Evolutionary conservation across 53 echinoderm and acorn worm species (phyloP), one percentile per base, ranked within the genome.

Genomic region (Arbacia lixula): DNA sequence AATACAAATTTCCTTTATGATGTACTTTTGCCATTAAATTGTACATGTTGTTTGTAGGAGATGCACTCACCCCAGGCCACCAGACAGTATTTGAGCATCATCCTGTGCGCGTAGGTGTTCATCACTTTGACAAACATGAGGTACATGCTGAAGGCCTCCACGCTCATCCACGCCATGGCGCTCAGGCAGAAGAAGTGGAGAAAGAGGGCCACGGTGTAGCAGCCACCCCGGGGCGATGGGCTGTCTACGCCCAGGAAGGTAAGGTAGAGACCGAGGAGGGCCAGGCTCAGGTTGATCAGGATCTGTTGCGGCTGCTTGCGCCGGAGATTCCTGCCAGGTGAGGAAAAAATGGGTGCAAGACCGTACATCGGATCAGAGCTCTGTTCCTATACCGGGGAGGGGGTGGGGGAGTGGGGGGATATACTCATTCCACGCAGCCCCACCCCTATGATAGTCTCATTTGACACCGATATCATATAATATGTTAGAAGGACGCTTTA

Each of bases 61-160:
- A n/a, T n/a, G n/a, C n/a, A 22, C 61, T 79, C 41, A 95, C 95
- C 95, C 95, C 95, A 95, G 25, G 68, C 95, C 37, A 56, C 36
- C 19, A 90, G 46, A 36, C 85, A 82, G 1, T 62, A 85, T 30
- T 88, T 90, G 28, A 87, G 26, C 66, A 90, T 40, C 41, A 93
- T 83, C 36, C 66, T 41, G 1, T 80, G 40, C 0, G 84, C 78
- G 60, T 90, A 72, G 28, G 85, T 66, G 49, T 90, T 79, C 51
- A 90, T 28, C 21, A 93, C 86, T 34, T 27, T 39, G 21, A 93
- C 88, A 56, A 93, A 93, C 62, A 87, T 84, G 5, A 90, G 72
- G 64, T 93, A 93, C 93, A 93, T 93, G 60, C 83, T 93, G 27
- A 88, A 61, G 19, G 93, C 93, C 33, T 93, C 90, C 21, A 93